Evolutionary conservation across 2,888 invertebrate species (phyloP).

Genomic region (Drosophila rellima): DNA sequence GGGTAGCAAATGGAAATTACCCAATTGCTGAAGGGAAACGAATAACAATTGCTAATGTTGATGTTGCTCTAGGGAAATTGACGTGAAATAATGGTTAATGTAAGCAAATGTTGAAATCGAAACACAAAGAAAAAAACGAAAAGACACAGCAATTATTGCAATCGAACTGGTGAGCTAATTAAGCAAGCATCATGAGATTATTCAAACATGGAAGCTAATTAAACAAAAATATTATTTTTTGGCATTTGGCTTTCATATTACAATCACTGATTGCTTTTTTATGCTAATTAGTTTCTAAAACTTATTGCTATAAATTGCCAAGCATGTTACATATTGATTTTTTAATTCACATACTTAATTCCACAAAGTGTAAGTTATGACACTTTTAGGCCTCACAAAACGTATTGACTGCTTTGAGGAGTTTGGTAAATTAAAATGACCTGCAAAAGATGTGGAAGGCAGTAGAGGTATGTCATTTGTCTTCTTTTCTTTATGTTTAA

Average conservation of each 20-base stretch:
- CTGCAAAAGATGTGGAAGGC: no score
- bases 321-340: no score
- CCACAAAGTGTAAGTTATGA: slow-evolving; percentile 14
- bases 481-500: slow-evolving; percentile 69
- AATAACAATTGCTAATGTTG: slow-evolving; percentile 18
- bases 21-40: slow-evolving; percentile 17
- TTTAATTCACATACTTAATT: background rate
- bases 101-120: slow-evolving; percentile 13
- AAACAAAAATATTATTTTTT: slow-evolving; percentile 6
- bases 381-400: slow-evolving; percentile 41
- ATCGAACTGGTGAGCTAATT: background rate
- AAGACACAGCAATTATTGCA: background rate
- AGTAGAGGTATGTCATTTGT: slow-evolving; percentile 70
- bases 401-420: no score
- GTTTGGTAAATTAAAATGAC: no score
- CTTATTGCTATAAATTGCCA: no score
- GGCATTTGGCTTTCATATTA: background rate
- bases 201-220: slow-evolving; percentile 8
- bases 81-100: slow-evolving; percentile 15
- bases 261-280: slow-evolving; percentile 3
- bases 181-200: slow-evolving; percentile 2
- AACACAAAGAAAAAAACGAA: background rate
- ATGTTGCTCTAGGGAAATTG: slow-evolving; percentile 25
- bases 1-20: slow-evolving; percentile 26
- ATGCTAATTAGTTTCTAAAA: slow-evolving; percentile 19